Conservation (phyloP, 2,113 vertebrate genomes). For the Megaceryle maxima region DNA sequence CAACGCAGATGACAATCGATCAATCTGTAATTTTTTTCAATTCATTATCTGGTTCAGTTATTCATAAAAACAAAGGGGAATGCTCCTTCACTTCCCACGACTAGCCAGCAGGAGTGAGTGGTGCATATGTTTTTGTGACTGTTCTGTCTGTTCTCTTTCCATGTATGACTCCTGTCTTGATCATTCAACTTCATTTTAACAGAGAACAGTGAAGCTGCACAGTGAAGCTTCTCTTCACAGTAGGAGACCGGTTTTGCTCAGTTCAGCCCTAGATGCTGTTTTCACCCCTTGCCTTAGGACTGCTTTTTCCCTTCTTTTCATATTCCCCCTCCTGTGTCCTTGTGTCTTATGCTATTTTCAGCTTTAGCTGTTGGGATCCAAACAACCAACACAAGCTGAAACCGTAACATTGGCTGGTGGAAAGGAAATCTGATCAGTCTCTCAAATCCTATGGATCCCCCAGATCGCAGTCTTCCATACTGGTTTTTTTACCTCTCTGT, state of each 20-base stretch:
- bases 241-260: not conserved
- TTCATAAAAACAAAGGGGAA: not conserved
- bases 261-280: not conserved
- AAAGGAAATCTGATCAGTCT: not conserved
- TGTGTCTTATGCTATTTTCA: not conserved
- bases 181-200: not conserved
- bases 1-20: not conserved
- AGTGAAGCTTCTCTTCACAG: not conserved
- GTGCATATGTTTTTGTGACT: not conserved
- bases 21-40: not conserved
- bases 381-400: not conserved
- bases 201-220: not conserved
- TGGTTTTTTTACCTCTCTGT: not conserved
- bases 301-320: not conserved
- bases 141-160: not conserved
- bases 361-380: not conserved
- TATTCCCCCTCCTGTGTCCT: not conserved
- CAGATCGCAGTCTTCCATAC: not conserved
- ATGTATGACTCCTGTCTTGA: not conserved
- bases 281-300: not conserved
- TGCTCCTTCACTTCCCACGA: not conserved
- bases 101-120: not conserved
- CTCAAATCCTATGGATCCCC: not conserved
- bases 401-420: not conserved
- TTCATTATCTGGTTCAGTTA: not conserved